Conservation (phyloP, 1,140 invertebrate species). For the Sarcophaga peregrina region DNA sequence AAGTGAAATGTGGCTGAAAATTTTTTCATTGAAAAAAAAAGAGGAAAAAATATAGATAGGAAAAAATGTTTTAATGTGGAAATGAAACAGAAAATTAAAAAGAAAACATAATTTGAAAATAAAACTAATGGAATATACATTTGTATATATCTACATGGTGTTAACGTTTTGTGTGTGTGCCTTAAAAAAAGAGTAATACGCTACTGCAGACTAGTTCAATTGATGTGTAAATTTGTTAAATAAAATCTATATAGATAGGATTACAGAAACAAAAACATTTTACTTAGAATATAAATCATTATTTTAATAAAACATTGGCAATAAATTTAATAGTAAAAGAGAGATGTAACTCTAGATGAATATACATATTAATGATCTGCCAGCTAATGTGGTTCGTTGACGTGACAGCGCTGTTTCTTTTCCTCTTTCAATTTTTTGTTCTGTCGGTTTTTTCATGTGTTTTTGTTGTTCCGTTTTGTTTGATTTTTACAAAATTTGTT, state of each 20-base stretch:
- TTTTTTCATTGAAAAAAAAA: slow-evolving; percentile 28
- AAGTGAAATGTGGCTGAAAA: background rate
- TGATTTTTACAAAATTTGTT: slow-evolving; percentile 17
- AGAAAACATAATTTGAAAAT: slow-evolving; percentile 16
- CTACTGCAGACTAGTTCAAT: background rate
- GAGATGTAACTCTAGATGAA: background rate
- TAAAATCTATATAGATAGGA: too few relatives aligned
- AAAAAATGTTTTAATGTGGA: slow-evolving; percentile 15
- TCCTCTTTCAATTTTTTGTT: slow-evolving; percentile 10
- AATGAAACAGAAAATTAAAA: slow-evolving; percentile 5
- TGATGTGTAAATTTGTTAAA: background rate
- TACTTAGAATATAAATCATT: background rate
- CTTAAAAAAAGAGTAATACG: background rate
- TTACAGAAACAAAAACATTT: background rate
- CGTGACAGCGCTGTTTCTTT: slow-evolving; percentile 24
- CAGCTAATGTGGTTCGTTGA: too few relatives aligned
- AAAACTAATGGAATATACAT: background rate
- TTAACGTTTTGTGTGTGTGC: background rate
- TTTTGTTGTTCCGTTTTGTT: slow-evolving; percentile 38
- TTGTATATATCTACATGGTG: too few relatives aligned
- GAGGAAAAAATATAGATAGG: slow-evolving; percentile 23
- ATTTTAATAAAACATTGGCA: background rate
- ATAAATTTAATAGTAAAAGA: background rate
- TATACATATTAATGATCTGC: background rate
- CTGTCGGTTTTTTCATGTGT: slow-evolving; percentile 23